Evolutionary conservation across 1,140 invertebrate species (phyloP), one percentile per base, ranked within the genome.

Genomic region (Steinernema feltiae): DNA sequence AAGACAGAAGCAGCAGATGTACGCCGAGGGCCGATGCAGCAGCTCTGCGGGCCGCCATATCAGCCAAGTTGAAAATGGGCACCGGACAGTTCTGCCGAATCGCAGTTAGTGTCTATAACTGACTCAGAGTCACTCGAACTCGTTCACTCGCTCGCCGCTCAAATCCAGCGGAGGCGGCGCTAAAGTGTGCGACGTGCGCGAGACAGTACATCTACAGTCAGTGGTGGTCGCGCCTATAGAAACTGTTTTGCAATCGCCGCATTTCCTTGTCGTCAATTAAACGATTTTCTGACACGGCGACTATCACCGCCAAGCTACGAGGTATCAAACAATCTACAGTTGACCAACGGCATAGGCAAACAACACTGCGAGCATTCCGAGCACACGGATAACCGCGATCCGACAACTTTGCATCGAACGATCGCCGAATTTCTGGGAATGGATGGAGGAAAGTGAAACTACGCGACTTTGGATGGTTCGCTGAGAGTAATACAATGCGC

Each of bases 41-140:
- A 63, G 53, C 53, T 63, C 53, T 27, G 53, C 53, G 53, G 53
- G 53, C 53, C 53, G 53, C 53, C 53, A 63, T 63, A 63, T 63
- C 53, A 63, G 53, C 15, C 53, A 27, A 63, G 12, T 27, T 63
- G 24, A 63, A 46, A 63, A 17, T 27, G 53, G 53, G 24, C 24
- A 21, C 24, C 53, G 53, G 53, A 63, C 53, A 63, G 53, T 63
- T 63, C 53, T 63, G 53, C 7, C 53, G 53, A 46, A 46, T 12
- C n/a, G 53, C 7, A 18, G 35, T 7, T n/a, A 7, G 53, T 17
- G 53, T 63, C 53, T 63, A 63, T 63, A 63, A 12, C 53, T 63
- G 12, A 63, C 15, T 15, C 53, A 21, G 53, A 63, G 24, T 63
- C 53, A 63, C 53, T 63, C 53, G 12, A 21, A 63, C 53, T 63